Percentiles rank a stretch among this genome's conserved stretches.
Evolutionary conservation across 2,888 invertebrate genomes (phyloP).

Genomic region (Thecophora atra): DNA sequence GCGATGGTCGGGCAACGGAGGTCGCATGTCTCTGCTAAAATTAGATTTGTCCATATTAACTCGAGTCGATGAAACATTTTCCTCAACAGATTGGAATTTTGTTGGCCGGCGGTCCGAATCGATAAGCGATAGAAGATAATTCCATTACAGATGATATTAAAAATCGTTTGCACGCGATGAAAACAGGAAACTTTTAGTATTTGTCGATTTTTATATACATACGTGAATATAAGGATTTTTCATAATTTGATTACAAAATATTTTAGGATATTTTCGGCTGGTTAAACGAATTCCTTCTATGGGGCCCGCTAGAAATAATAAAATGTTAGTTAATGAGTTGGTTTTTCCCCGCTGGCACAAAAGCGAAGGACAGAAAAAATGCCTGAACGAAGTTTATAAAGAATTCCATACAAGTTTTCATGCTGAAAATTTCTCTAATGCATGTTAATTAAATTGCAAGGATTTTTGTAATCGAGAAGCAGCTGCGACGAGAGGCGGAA

Average conservation of each 20-base stretch:
- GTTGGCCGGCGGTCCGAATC: constrained; percentile 34
- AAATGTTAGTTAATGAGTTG: not conserved
- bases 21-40: constrained; percentile 43
- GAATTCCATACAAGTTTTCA: not conserved
- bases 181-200: not conserved
- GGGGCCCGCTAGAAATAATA: not conserved
- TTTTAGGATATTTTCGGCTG: not conserved
- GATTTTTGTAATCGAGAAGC: not conserved
- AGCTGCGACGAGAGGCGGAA: not conserved
- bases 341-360: not conserved
- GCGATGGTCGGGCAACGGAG: not conserved
- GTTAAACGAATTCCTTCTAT: not conserved
- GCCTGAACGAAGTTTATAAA: not conserved
- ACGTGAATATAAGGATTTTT: constrained; percentile 12
- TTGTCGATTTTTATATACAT: constrained; percentile 2
- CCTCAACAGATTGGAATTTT: constrained; percentile 49
- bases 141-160: constrained; percentile 17
- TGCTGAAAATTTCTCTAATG: not conserved
- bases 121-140: constrained; percentile 28
- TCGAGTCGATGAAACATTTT: constrained; percentile 63
- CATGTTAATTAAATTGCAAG: not conserved
- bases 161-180: not conserved
- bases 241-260: constrained; percentile 30
- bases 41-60: constrained; percentile 61
- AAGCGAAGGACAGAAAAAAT: not conserved